Conservation (phyloP, 2,113 vertebrate species). For the Rousettus leschenaultii region DNA sequence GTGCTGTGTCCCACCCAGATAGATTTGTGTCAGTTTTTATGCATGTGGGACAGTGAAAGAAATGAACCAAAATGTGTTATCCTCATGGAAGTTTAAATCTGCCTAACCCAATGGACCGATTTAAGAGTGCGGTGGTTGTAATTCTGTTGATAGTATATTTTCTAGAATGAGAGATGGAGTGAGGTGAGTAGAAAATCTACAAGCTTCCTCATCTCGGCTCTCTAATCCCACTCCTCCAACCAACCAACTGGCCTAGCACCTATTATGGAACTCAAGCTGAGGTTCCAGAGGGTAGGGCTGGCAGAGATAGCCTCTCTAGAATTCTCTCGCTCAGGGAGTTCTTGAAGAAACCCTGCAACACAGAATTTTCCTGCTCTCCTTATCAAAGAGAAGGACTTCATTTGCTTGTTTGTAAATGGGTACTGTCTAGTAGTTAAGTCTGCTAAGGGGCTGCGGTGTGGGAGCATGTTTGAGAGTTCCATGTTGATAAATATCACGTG, state of each 20-base stretch:
- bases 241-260: background rate
- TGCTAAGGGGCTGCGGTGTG: constrained; percentile 16
- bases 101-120: background rate
- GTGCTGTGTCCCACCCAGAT: background rate
- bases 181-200: background rate
- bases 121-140: background rate
- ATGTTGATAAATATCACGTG: constrained; percentile 63
- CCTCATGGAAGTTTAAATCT: background rate
- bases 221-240: background rate
- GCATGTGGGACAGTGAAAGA: background rate
- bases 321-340: background rate
- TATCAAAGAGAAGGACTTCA: constrained; percentile 47
- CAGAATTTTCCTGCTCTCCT: constrained; percentile 25
- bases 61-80: background rate
- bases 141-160: background rate
- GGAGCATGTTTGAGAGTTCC: constrained; percentile 23
- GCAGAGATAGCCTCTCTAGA: background rate
- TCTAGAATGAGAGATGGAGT: background rate
- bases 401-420: constrained; percentile 54
- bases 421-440: constrained; percentile 47
- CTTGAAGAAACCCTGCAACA: background rate
- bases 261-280: background rate
- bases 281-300: background rate
- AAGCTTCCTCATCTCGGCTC: background rate
- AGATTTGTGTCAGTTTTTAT: background rate